Percentiles rank a stretch among this genome's conserved stretches.
These are phyloP conservation scores for Corvus cornix DNA, from an alignment of 2,113 vertebrate species.

Conservation along the genomic window DNA sequence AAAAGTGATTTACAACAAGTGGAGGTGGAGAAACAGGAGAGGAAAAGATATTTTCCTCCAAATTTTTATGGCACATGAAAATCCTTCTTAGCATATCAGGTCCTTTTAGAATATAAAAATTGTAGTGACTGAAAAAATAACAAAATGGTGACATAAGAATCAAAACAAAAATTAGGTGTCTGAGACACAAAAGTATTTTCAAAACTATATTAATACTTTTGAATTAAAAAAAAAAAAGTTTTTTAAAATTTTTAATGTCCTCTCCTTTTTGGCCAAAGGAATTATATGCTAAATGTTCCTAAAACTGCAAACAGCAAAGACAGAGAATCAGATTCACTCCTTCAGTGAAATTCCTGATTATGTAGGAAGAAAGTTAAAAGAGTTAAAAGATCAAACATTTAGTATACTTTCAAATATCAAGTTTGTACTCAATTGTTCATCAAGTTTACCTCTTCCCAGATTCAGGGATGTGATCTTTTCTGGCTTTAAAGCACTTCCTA, in stretches of 20 bases:
- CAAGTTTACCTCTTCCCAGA: neutral
- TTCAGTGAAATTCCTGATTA: neutral
- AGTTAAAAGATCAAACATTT: neutral
- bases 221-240: neutral
- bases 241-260: neutral
- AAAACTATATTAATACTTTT: neutral
- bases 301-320: neutral
- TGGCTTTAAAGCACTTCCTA: neutral
- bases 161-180: neutral
- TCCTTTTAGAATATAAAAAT: neutral
- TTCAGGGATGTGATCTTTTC: neutral
- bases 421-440: accelerated
- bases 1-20: neutral
- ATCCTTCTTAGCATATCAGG: neutral
- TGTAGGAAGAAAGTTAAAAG: neutral
- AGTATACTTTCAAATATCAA: neutral
- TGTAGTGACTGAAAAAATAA: neutral
- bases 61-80: neutral
- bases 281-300: neutral
- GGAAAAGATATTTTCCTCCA: neutral
- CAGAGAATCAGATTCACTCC: neutral
- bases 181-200: neutral
- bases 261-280: neutral
- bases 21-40: neutral
- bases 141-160: neutral